phyloP scores from a whole-genome alignment of 2,113 vertebrate genomes.

The Chaetops frenatus region DNA sequence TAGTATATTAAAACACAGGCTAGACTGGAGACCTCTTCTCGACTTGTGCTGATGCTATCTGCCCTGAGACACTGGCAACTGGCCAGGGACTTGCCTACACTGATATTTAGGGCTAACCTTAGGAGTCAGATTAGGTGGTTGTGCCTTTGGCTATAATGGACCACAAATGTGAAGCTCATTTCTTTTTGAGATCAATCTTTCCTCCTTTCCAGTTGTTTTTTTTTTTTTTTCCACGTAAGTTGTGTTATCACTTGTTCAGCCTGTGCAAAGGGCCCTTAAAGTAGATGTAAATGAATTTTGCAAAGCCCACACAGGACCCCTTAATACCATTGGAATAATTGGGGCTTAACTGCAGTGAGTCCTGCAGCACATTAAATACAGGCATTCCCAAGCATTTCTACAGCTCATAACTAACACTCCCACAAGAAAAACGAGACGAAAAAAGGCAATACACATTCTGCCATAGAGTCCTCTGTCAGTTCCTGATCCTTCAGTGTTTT shows the following conservation, averaged over 20 bases:
- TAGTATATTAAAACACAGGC: conserved; percentile 36
- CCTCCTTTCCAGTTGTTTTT: neutral
- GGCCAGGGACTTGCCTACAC: conserved; percentile 46
- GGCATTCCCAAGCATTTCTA: neutral
- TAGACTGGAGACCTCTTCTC: conserved; percentile 46
- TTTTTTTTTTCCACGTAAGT: neutral
- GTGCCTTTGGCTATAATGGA: conserved; percentile 27
- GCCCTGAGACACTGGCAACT: conserved; percentile 28
- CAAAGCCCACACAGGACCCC: conserved; percentile 24
- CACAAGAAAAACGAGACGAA: neutral
- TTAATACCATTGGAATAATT: conserved; percentile 20
- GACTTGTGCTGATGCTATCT: conserved; percentile 49
- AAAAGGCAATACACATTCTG: accelerated
- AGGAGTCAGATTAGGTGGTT: conserved; percentile 43
- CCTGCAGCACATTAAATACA: neutral
- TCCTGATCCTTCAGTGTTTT: neutral
- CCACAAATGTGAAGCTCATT: conserved; percentile 11
- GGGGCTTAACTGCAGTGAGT: neutral
- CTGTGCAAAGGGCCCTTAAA: neutral
- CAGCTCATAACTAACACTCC: neutral
- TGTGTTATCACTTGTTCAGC: conserved; percentile 8
- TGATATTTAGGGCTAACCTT: conserved; percentile 45
- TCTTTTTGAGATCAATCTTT: conserved; percentile 13
- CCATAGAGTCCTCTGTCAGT: neutral
- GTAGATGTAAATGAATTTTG: conserved; percentile 27